Percentiles rank a stretch among this genome's conserved stretches.
Evolutionary conservation across 2,888 invertebrate genomes (phyloP).

Genomic region (Scaptomyza polygonia): DNA sequence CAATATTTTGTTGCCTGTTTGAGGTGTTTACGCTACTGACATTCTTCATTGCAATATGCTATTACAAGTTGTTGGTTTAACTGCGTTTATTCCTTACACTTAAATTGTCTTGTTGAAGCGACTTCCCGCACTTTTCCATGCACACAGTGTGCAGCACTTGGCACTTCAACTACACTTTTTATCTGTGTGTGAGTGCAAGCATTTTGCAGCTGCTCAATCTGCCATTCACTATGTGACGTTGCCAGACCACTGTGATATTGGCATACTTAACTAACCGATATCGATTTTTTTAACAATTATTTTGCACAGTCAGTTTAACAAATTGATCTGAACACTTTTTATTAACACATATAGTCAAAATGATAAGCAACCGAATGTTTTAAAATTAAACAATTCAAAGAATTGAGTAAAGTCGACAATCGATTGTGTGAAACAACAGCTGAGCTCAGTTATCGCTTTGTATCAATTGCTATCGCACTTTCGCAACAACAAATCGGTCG

Average conservation of each 20-base stretch:
- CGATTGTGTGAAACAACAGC: constrained; percentile 41
- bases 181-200: constrained; percentile 56
- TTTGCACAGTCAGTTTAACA: constrained; percentile 1
- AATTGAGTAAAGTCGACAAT: background rate
- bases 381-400: background rate
- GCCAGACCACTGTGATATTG: constrained; percentile 17
- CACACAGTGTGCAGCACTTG: constrained; percentile 56
- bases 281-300: constrained; percentile 23
- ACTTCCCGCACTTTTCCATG: constrained; percentile 72
- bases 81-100: constrained; percentile 14
- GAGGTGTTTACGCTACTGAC: constrained; percentile 11
- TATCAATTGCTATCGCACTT: constrained; percentile 46
- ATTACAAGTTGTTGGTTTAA: constrained; percentile 16
- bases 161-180: constrained; percentile 54
- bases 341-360: background rate
- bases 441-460: constrained; percentile 30
- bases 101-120: constrained; percentile 37
- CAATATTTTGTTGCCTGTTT: constrained; percentile 39
- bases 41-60: constrained; percentile 30
- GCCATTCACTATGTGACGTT: constrained; percentile 41
- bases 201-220: constrained; percentile 55
- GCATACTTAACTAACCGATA: background rate
- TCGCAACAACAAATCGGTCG: constrained; percentile 43
- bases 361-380: background rate
- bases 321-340: background rate